phyloP scores from a whole-genome alignment of 35 echinoderm and acorn worm species.

The Ophioderma brevispina region DNA sequence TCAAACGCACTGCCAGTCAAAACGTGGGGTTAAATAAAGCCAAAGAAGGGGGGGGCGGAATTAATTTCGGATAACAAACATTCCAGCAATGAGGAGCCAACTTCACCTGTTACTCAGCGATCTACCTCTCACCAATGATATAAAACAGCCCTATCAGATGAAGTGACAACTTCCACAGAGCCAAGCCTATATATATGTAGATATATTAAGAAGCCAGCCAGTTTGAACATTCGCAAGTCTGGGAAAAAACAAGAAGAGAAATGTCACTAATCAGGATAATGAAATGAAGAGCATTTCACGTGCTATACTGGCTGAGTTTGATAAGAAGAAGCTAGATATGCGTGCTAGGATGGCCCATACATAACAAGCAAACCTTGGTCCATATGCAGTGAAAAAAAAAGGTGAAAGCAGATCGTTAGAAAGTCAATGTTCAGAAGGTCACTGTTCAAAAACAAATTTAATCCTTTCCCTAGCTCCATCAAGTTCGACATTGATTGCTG shows the following conservation, averaged over 20 bases:
- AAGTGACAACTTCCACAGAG: neutral
- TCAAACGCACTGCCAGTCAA: neutral
- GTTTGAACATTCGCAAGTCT: neutral
- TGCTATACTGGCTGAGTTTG: neutral
- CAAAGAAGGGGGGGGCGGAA: slow-evolving; percentile 6
- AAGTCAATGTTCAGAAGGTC: neutral
- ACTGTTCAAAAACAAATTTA: too few species aligned
- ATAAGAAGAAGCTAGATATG: neutral
- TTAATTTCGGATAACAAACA: neutral
- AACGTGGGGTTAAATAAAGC: slow-evolving; percentile 10
- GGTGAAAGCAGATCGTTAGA: neutral
- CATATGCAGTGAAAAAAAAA: neutral
- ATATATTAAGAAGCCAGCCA: neutral
- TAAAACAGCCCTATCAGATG: neutral
- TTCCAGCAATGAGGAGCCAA: neutral
- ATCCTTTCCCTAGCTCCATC: neutral
- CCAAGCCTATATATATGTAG: neutral
- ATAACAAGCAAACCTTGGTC: neutral
- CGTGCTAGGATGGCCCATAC: neutral
- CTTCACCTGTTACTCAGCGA: neutral
- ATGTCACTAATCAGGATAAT: neutral
- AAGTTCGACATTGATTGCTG: neutral
- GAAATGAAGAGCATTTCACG: neutral
- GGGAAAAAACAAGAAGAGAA: neutral
- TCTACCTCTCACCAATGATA: too few species aligned